phyloP scores from a whole-genome alignment of 2,113 vertebrate genomes.

The Perca fluviatilis region DNA sequence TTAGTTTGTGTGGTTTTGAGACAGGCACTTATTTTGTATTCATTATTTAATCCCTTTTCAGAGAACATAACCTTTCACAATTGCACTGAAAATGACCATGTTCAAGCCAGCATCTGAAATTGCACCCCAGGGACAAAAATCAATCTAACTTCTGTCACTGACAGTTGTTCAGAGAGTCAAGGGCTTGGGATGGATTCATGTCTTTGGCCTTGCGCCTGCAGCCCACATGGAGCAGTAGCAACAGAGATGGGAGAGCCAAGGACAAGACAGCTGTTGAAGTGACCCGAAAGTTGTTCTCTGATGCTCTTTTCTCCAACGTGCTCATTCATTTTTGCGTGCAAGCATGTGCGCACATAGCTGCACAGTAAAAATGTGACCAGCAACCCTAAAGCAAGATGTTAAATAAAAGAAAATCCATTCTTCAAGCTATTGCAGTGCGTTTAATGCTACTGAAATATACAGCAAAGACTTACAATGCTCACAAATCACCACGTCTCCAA shows the following conservation, averaged over 20 bases:
- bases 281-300: conserved; percentile 2
- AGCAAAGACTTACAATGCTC: background rate
- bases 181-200: conserved; percentile 47
- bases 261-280: conserved; percentile 20
- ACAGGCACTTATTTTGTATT: conserved; percentile 56
- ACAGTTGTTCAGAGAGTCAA: conserved; percentile 59
- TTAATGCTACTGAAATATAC: background rate
- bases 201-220: conserved; percentile 29
- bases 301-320: background rate
- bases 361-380: background rate
- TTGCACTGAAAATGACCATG: conserved; percentile 66
- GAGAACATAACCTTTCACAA: conserved; percentile 54
- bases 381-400: background rate
- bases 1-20: conserved; percentile 24
- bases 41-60: conserved; percentile 59
- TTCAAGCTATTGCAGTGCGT: background rate
- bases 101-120: conserved; percentile 67
- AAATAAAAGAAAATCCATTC: background rate
- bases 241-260: conserved; percentile 12
- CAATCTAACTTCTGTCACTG: conserved; percentile 63
- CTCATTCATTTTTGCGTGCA: background rate
- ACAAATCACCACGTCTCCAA: conserved; percentile 1
- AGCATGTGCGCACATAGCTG: background rate
- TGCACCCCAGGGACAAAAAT: conserved; percentile 59
- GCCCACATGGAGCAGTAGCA: conserved; percentile 25